Conservation (phyloP, 23 tunicate species). For the Styela plicata region DNA sequence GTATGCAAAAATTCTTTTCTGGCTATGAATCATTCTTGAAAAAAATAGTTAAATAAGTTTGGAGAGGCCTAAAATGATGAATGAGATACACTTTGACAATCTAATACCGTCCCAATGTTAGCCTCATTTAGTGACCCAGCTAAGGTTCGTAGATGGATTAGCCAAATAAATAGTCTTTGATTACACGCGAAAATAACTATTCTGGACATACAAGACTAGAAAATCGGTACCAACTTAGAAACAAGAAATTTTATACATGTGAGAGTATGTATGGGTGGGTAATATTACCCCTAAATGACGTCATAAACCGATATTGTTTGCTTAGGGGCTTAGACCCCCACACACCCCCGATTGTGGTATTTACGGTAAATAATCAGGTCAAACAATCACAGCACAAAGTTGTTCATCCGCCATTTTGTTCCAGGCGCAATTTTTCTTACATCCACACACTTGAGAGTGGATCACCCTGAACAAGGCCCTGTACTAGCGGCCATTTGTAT, state of each 20-base stretch:
- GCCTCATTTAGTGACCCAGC: too few species aligned
- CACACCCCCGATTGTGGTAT: not conserved
- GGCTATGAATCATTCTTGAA: too few species aligned
- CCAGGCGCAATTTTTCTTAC: too few species aligned
- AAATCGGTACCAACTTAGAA: not conserved
- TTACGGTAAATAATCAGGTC: not conserved
- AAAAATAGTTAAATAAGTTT: too few species aligned
- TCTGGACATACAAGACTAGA: not conserved
- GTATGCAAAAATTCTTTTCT: too few species aligned
- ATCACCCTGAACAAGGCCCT: too few species aligned
- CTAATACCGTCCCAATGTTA: too few species aligned
- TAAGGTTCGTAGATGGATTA: not conserved
- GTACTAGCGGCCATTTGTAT: too few species aligned
- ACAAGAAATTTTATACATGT: not conserved
- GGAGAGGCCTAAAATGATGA: too few species aligned
- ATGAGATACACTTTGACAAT: too few species aligned
- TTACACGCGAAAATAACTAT: not conserved
- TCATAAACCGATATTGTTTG: not conserved
- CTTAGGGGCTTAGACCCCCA: not conserved
- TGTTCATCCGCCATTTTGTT: not conserved
- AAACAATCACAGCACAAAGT: not conserved
- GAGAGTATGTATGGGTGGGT: not conserved
- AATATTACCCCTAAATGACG: not conserved
- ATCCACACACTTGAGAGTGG: too few species aligned
- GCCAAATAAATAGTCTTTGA: not conserved